phyloP scores from a whole-genome alignment of 2,797 vertebrate genomes.

The Numenius phaeopus region DNA sequence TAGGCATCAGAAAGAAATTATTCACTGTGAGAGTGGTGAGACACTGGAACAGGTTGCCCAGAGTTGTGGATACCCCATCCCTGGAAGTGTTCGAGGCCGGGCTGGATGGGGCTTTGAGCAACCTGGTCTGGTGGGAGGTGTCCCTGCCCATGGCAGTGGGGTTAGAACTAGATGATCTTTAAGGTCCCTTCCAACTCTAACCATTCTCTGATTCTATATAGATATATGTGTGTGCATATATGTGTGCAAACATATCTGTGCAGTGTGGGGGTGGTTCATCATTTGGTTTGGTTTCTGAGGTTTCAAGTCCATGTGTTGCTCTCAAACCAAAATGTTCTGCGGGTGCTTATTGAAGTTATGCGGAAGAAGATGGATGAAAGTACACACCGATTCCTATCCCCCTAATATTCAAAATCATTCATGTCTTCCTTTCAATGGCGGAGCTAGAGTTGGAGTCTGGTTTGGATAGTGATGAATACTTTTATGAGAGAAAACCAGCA shows the following conservation, averaged over 20 bases:
- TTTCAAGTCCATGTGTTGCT: accelerated
- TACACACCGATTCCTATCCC: accelerated
- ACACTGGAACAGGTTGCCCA: not conserved
- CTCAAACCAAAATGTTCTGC: not conserved
- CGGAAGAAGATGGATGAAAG: no score
- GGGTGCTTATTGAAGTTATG: accelerated
- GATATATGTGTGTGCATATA: no score
- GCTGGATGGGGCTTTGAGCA: not conserved
- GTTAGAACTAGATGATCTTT: not conserved
- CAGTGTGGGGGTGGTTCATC: accelerated
- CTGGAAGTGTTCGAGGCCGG: not conserved
- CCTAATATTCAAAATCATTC: not conserved
- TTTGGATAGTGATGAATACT: not conserved
- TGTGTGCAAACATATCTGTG: accelerated
- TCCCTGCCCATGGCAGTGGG: not conserved
- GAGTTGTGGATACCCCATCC: not conserved
- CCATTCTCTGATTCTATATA: not conserved
- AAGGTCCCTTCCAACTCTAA: not conserved
- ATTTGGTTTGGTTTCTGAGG: no score
- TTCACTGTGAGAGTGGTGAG: not conserved
- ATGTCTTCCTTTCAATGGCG: accelerated
- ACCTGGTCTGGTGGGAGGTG: not conserved
- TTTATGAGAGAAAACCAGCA: not conserved
- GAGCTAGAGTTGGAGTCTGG: not conserved
- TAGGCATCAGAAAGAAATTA: not conserved